phyloP scores from a whole-genome alignment of 2,888 invertebrate genomes.

The Linhomoeus sp. region DNA sequence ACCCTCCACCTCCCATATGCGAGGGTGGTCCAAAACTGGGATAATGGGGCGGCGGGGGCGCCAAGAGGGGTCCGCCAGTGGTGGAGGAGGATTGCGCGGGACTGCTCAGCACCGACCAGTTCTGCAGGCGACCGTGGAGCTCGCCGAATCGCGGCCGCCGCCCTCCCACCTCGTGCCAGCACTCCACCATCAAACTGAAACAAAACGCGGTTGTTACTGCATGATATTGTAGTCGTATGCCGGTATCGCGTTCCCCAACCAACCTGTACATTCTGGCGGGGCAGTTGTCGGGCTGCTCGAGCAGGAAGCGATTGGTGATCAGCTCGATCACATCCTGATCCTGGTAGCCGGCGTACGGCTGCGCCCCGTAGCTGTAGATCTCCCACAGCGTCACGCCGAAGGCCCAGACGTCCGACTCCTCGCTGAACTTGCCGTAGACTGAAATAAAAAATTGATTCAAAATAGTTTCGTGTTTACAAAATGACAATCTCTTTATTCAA shows the following conservation, averaged over 20 bases:
- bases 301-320: conserved; percentile 74
- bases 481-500: too few species aligned
- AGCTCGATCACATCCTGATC: conserved; percentile 56
- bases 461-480: too few species aligned
- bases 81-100: conserved; percentile 6
- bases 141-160: conserved; percentile 78
- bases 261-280: conserved; percentile 62
- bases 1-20: too few species aligned
- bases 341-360: conserved; percentile 80
- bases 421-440: conserved; percentile 85
- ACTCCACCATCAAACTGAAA: conserved; percentile 71
- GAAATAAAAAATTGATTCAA: not conserved
- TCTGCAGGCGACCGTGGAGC: conserved; percentile 58
- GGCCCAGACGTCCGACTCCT: conserved; percentile 94
- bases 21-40: too few species aligned
- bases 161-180: conserved; percentile 85
- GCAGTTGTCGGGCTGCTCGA: conserved; percentile 77
- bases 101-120: conserved; percentile 37
- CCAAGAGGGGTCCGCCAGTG: too few species aligned
- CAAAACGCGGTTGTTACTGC: not conserved
- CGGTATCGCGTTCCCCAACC: not conserved
- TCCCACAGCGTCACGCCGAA: conserved; percentile 98
- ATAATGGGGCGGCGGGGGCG: too few species aligned
- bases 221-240: too few species aligned
- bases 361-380: conserved; percentile 86